Base-by-base conservation (phyloP, 37 sponge, comb jelly and placozoan genomes). In the Aplysina aerophoba region DNA sequence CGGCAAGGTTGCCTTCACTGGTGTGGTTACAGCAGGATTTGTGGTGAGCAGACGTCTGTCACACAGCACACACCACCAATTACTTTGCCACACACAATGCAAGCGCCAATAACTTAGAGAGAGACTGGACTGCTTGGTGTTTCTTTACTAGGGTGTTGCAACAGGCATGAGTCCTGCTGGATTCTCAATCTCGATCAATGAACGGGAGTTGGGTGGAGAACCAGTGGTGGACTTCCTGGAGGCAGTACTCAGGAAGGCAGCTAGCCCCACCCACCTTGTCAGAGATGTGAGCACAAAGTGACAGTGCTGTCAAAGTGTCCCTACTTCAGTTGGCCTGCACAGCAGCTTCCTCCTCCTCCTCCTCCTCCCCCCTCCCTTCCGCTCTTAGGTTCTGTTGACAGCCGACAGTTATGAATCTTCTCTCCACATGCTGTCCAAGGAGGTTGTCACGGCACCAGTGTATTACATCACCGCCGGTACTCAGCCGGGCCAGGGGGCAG, bases 391-490 rank as follows among this genome's bases (percentile, higher is more conserved):
- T 0, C 66, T 92, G 17, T 33, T 56, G 17, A 60, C 31, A 24
- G 79, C 79, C 1, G n/a, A 30, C 6, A 65, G 55, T 57, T 92
- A 92, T 81, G 58, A 72, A 0, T 81, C 77, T 1, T 86, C 92
- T 4, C 28, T 88, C 8, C 27, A 60, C 19, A n/a, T 34, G 39
- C 88, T 92, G 21, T 22, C 58, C 41, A 73, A 73, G 19, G 79
- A 61, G 36, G 21, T 24, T 28, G 40, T 92, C 44, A 81, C 83
- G 39, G 92, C 92, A 64, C 92, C 92, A 0, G 88, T 66, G n/a
- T 92, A 92, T 74, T 92, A 71, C 64, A 92, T 92, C 61, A 57
- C 60, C 0, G 92, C 92, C 27, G 92, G 92, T 34, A 73, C 59
- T 1, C 36, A 81, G 39, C 58, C 86, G 13, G 80, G 80, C 25